Evolutionary conservation across 2,113 vertebrate genomes (phyloP).

Genomic region (Theristicus caerulescens): DNA sequence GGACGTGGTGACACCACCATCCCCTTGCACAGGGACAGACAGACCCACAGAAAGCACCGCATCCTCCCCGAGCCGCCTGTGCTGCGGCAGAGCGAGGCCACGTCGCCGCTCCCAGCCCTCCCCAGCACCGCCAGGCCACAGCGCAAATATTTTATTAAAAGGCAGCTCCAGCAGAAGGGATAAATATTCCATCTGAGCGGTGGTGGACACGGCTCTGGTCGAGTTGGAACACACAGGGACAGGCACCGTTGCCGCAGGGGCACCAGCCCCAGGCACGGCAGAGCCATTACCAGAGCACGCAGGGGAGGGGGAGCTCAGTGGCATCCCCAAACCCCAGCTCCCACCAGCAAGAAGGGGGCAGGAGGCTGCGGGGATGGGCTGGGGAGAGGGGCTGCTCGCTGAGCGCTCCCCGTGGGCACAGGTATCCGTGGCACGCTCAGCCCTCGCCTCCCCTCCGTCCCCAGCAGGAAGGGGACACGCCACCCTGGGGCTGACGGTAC

Average conservation of each 20-base stretch:
- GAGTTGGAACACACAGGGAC: background rate
- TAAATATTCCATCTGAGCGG: background rate
- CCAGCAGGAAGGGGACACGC: background rate
- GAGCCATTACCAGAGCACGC: background rate
- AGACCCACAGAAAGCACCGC: background rate
- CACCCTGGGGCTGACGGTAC: accelerated
- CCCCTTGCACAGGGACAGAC: background rate
- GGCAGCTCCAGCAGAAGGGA: slow-evolving; percentile 26
- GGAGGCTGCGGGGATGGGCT: background rate
- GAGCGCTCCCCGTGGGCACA: background rate
- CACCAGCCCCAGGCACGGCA: accelerated
- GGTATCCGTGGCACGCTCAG: background rate
- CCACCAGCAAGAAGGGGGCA: background rate
- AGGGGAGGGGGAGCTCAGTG: background rate
- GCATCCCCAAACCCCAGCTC: background rate
- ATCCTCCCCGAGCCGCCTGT: accelerated
- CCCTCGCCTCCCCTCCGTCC: background rate
- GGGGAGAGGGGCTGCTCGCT: background rate
- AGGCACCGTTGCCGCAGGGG: background rate
- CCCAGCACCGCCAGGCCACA: background rate
- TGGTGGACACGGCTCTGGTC: background rate
- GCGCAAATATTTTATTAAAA: background rate
- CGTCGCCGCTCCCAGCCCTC: accelerated
- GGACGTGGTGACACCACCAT: background rate
- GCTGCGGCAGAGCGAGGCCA: background rate